A percentile compares a stretch with the other conserved stretches of the same genome.
phyloP scores from a whole-genome alignment of 2,888 invertebrate species.

The Netelia melanura region DNA sequence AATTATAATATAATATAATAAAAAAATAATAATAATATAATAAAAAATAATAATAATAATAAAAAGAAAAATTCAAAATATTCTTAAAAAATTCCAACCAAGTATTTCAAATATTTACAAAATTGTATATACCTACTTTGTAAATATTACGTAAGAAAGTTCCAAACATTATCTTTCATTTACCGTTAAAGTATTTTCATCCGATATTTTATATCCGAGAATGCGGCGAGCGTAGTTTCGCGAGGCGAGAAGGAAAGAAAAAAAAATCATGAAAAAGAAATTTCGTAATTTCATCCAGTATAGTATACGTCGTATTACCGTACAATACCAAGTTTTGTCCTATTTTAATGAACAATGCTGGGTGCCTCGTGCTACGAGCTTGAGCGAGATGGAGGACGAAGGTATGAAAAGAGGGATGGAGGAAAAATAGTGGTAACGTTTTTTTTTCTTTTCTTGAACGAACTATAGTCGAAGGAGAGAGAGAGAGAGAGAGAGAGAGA shows the following conservation, averaged over 20 bases:
- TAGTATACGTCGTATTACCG: neutral
- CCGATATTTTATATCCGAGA: neutral
- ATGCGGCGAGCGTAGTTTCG: neutral
- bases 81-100: too few species aligned
- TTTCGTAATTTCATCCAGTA: constrained; percentile 14
- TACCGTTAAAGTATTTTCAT: too few species aligned
- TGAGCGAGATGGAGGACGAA: neutral
- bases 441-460: constrained; percentile 1
- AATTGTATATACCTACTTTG: too few species aligned
- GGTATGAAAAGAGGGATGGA: neutral
- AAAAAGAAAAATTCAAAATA: too few species aligned
- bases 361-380: constrained; percentile 12
- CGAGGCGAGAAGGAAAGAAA: neutral
- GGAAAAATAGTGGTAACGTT: constrained; percentile 1
- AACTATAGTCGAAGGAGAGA: neutral
- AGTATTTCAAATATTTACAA: too few species aligned
- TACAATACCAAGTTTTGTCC: constrained; percentile 37
- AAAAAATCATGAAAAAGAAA: neutral
- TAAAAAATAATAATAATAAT: too few species aligned
- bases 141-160: too few species aligned
- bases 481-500: constrained; percentile 1
- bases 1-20: too few species aligned
- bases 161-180: too few species aligned
- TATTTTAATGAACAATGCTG: constrained; percentile 35
- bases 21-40: too few species aligned